phyloP scores from a whole-genome alignment of 2,113 vertebrate species.

The Vulpes ferrilata region DNA sequence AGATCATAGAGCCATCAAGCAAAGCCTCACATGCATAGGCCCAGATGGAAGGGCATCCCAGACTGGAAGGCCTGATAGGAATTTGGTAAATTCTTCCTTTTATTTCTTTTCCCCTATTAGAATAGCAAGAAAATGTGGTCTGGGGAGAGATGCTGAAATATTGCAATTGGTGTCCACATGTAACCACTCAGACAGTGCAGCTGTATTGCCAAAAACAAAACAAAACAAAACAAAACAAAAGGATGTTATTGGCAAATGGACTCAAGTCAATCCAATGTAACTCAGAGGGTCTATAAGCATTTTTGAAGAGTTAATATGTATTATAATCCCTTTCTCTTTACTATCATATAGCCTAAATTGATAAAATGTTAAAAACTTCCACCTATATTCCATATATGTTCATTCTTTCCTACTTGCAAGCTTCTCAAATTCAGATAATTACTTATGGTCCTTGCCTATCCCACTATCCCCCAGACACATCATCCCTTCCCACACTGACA shows the following conservation, averaged over 20 bases:
- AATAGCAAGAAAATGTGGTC: not conserved
- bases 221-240: not conserved
- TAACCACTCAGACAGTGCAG: not conserved
- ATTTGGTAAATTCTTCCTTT: not conserved
- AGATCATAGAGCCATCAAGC: not conserved
- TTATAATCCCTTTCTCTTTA: not conserved
- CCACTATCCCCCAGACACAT: rapidly evolving
- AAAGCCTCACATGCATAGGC: not conserved
- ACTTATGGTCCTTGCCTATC: not conserved
- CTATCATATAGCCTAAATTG: not conserved
- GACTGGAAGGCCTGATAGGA: not conserved
- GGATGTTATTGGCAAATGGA: not conserved
- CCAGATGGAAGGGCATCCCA: not conserved
- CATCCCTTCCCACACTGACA: not conserved
- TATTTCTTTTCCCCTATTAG: not conserved
- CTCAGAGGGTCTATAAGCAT: not conserved
- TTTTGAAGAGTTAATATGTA: not conserved
- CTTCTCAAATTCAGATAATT: not conserved
- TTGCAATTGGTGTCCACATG: not conserved
- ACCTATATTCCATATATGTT: not conserved
- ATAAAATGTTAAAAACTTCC: not conserved
- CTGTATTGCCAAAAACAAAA: not conserved
- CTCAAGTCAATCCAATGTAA: not conserved
- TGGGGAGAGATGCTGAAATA: not conserved
- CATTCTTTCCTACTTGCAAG: not conserved